Conservation (phyloP, 2,797 vertebrate species). For the Periparus ater region DNA sequence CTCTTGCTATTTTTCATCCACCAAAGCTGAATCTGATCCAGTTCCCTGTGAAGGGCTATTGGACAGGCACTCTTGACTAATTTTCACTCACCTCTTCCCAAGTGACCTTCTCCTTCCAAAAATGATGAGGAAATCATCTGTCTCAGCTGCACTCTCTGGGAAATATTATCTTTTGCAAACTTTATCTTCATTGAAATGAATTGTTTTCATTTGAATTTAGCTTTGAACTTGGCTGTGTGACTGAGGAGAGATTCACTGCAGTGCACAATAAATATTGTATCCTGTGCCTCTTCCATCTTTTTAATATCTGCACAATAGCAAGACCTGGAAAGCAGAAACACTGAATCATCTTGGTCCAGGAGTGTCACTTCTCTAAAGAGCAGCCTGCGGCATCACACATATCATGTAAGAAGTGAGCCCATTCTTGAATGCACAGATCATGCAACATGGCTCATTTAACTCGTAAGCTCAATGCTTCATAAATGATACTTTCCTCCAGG, state of each 20-base stretch:
- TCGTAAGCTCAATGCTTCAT: neutral
- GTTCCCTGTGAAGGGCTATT: neutral
- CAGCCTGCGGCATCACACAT: accelerated
- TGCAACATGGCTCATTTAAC: neutral
- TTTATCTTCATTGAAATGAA: neutral
- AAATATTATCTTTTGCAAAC: neutral
- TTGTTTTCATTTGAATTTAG: neutral
- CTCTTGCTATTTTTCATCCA: neutral
- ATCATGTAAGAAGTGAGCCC: neutral
- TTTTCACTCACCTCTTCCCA: neutral
- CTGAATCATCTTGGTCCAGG: neutral
- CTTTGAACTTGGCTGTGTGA: neutral
- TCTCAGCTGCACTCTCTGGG: neutral
- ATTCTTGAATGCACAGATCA: neutral
- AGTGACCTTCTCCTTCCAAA: neutral
- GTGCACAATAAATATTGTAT: neutral
- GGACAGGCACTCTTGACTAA: neutral
- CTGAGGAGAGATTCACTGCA: neutral
- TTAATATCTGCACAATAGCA: neutral
- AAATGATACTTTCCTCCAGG: neutral
- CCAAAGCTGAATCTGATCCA: neutral
- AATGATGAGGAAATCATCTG: neutral
- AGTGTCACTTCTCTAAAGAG: neutral
- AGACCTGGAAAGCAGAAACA: neutral
- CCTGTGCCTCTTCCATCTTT: neutral